phyloP scores from a whole-genome alignment of 1,140 invertebrate genomes.

The Saccostrea cuccullata region DNA sequence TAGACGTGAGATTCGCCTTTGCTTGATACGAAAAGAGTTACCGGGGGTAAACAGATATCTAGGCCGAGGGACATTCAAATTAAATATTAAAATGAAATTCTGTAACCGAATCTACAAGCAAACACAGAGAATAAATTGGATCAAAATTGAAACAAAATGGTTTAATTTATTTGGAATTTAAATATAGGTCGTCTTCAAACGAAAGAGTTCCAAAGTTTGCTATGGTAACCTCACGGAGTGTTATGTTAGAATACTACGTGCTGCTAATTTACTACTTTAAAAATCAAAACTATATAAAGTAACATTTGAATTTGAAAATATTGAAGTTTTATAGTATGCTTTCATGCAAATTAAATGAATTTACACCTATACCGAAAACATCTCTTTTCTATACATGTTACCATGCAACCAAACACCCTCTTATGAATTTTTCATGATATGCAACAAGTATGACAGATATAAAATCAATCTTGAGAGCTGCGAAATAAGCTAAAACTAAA shows the following conservation, averaged over 20 bases:
- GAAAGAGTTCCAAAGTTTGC: neutral
- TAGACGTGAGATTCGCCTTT: neutral
- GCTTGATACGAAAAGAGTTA: no score
- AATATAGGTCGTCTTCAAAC: neutral
- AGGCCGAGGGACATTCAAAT: neutral
- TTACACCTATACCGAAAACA: neutral
- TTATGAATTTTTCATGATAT: neutral
- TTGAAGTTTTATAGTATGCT: neutral
- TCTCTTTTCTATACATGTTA: neutral
- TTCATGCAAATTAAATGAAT: neutral
- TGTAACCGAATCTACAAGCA: neutral
- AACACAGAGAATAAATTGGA: neutral
- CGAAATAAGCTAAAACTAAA: conserved; percentile 8
- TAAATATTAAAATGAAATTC: conserved; percentile 20
- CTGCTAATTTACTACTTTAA: neutral
- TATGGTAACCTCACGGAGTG: no score
- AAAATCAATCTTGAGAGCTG: neutral
- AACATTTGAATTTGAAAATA: neutral
- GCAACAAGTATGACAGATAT: neutral
- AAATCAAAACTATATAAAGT: neutral
- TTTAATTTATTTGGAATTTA: neutral
- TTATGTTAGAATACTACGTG: neutral
- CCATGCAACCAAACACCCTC: neutral
- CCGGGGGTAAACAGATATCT: no score
- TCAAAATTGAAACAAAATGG: neutral